Conservation (phyloP, 2,797 vertebrate species). For the Coilia nasus region DNA sequence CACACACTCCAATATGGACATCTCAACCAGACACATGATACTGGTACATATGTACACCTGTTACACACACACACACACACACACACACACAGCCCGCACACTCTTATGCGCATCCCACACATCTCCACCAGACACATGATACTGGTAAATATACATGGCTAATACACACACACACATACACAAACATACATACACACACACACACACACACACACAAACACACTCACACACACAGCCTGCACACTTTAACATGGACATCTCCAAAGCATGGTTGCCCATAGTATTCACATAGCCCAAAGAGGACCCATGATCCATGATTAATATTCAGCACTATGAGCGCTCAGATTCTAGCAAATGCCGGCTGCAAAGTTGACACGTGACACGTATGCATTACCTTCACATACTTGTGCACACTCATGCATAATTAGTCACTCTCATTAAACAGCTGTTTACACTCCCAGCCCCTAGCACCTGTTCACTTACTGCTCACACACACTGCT, state of each 20-base stretch:
- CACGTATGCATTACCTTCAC: not conserved
- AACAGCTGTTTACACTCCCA: not conserved
- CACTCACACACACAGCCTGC: slow-evolving; percentile 51
- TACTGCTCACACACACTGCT: not conserved
- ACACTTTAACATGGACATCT: not conserved
- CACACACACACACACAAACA: slow-evolving; percentile 44
- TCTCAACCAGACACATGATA: too few species aligned
- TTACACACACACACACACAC: not conserved
- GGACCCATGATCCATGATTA: slow-evolving; percentile 81
- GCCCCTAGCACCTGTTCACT: not conserved
- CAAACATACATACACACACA: slow-evolving; percentile 72
- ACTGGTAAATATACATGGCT: slow-evolving; percentile 52
- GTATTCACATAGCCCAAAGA: too few species aligned
- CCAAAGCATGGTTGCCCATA: too few species aligned
- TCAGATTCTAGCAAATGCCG: not conserved
- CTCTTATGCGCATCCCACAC: not conserved
- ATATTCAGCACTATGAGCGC: not conserved
- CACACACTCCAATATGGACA: too few species aligned
- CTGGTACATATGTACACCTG: too few species aligned
- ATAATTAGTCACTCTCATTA: not conserved
- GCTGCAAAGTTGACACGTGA: not conserved
- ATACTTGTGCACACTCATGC: not conserved
- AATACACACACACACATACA: slow-evolving; percentile 32
- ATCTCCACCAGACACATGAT: not conserved
- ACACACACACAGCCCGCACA: too few species aligned